Base-by-base conservation (phyloP, 1,140 invertebrate genomes). In the Drosophila santomea region DNA sequence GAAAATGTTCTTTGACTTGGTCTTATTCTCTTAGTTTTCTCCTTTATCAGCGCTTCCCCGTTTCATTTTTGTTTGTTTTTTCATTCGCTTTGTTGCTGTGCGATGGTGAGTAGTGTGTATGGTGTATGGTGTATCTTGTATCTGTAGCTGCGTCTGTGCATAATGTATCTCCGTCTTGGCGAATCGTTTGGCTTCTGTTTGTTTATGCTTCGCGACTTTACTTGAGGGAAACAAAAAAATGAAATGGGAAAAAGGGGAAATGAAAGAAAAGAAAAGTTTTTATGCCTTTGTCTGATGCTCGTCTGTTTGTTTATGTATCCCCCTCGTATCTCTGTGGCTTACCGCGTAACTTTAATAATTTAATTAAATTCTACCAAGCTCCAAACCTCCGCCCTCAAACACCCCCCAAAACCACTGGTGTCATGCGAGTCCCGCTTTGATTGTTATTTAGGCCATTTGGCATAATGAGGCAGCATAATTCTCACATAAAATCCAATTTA, bases 401-500 rank as follows among this genome's bases (percentile, higher is more conserved):
- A 41, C n/a, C 44, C 48, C 6, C 50, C 66, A 61, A 60, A 57
- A 3, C 32, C 32, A 32, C 32, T 32, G 32, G 32, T 32, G 32
- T 32, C 32, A 32, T 32, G 32, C 32, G 45, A 76, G 50, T 68
- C 50, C 74, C 62, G 68, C 79, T 88, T 82, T 82, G 83, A 85
- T 88, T 85, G 82, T 85, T 85, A 88, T 86, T 75, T 76, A 63
- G 83, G 83, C 66, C 83, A 81, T 86, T 86, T 69, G 79, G 83
- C 71, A 88, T 86, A 86, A 88, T 86, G 78, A 86, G 82, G 83
- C 83, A 61, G 82, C 69, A 86, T 86, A 88, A 86, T 86, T 82
- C 84, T 55, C 82, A 73, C 71, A 86, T 86, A 79, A 86, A 86
- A 78, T 51, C 79, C 80, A 76, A 79, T 76, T 88, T 73, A 82